A percentile compares a stretch with the other conserved stretches of the same genome.
Evolutionary conservation across 2,888 invertebrate species (phyloP).

Genomic region (Schizotus pectinicornis): DNA sequence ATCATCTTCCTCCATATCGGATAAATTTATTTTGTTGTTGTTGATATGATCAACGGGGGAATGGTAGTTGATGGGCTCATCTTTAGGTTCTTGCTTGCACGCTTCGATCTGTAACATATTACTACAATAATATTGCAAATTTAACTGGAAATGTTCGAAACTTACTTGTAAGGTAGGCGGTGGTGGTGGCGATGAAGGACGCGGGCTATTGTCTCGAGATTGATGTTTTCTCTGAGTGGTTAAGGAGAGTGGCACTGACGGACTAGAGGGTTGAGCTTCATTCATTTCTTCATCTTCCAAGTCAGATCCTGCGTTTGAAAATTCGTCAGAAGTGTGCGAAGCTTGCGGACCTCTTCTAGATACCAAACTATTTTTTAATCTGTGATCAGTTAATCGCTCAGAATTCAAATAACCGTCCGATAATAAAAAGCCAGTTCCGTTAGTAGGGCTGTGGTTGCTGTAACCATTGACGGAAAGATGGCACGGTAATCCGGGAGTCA

Average conservation of each 20-base stretch:
- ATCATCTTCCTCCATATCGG: constrained; percentile 64
- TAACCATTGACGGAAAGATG: constrained; percentile 70
- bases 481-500: constrained; percentile 64
- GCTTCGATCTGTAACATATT: constrained; percentile 49
- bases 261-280: constrained; percentile 67
- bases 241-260: constrained; percentile 72
- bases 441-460: constrained; percentile 69
- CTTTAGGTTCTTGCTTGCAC: constrained; percentile 51
- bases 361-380: constrained; percentile 68
- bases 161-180: constrained; percentile 51
- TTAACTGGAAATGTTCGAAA: constrained; percentile 25
- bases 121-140: constrained; percentile 28
- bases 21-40: constrained; percentile 62
- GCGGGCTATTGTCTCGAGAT: constrained; percentile 60
- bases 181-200: constrained; percentile 53
- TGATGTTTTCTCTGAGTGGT: constrained; percentile 69
- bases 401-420: constrained; percentile 66
- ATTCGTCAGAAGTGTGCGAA: constrained; percentile 72
- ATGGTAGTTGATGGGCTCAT: constrained; percentile 54
- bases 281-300: constrained; percentile 70
- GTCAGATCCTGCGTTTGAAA: constrained; percentile 71
- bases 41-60: constrained; percentile 65
- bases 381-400: constrained; percentile 61
- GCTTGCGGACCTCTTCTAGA: constrained; percentile 63
- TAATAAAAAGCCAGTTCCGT: constrained; percentile 67